Base-by-base conservation (phyloP, 2,888 invertebrate genomes). In the Ashinkailepas kermadecensis region DNA sequence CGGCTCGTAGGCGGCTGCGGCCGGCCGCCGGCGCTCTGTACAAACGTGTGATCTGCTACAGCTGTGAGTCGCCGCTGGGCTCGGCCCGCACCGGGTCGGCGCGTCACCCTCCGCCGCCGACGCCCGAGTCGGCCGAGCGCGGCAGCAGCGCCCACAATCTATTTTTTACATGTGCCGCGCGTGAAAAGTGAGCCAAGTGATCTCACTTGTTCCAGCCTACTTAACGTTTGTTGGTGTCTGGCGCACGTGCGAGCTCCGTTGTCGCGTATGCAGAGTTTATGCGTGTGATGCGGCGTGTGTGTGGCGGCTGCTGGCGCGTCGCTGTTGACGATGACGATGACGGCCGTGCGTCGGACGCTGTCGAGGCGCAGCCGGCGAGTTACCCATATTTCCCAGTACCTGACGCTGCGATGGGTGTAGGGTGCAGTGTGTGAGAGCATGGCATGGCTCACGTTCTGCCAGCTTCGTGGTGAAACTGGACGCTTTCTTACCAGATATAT, bases 1-100 rank as follows among this genome's bases (percentile, higher is more conserved):
- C 88, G 93, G 94, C 85, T 94, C 94, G 91, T 95, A 92, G 91
- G 56, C 21, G 9, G 56, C 39, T 59, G 9, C 67, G 25, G 54
- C 74, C 74, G 74, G 0, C 21, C 21, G 56, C 74, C 74, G 21
- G 54, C 74, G 9, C 54, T 65, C 74, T 74, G 74, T 74, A 74
- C 74, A 74, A 74, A 74, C 56, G 56, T 74, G 74, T 74, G 74
- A 56, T 74, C 54, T 74, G 70, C 23, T 23, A 12, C 70, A 12
- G 70, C 70, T 67, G 25, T 67, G 67, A 67, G 39, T 39, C 2
- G 39, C 39, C 12, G 70, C 39, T 39, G 15, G 39, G 25, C 25
- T 0, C 25, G 13, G 67, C 67, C 62, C 13, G 62, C 62, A 7
- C 62, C 3, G 62, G 13, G 62, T 13, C 13, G 62, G 18, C 21